A percentile compares a stretch with the other conserved stretches of the same genome.
Evolutionary conservation across 2,113 vertebrate genomes (phyloP).

Genomic region (Elanus axillaris): DNA sequence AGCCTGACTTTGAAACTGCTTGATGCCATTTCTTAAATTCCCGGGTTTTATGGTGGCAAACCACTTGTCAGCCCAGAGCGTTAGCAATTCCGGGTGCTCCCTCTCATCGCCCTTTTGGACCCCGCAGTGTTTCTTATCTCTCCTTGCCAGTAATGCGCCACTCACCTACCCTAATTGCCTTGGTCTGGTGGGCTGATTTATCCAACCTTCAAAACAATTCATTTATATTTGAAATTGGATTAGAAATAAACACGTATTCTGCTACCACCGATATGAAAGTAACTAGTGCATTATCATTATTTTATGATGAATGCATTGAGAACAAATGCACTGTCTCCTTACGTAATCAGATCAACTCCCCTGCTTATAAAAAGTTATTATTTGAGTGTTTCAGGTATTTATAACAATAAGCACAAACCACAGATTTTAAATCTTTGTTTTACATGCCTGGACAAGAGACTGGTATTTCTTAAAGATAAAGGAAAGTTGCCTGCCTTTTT

Average conservation of each 20-base stretch:
- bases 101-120: not conserved
- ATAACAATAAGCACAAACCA: not conserved
- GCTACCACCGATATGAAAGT: not conserved
- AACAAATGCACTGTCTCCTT: not conserved
- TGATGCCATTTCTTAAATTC: not conserved
- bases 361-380: not conserved
- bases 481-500: not conserved
- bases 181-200: not conserved
- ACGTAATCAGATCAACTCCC: not conserved
- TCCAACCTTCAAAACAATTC: conserved; percentile 26
- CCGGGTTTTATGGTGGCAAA: not conserved
- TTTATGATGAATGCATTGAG: not conserved
- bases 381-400: not conserved
- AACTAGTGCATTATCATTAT: not conserved
- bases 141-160: not conserved
- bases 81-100: not conserved
- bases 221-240: conserved; percentile 12
- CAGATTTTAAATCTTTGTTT: not conserved
- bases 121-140: conserved; percentile 15
- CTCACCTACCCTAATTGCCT: conserved; percentile 23
- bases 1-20: not conserved
- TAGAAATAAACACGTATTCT: not conserved
- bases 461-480: not conserved
- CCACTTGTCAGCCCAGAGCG: not conserved
- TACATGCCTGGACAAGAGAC: not conserved